A percentile compares a stretch with the other conserved stretches of the same genome.
phyloP scores from a whole-genome alignment of 53 echinoderm and acorn worm species.

The Patiria pectinifera region DNA sequence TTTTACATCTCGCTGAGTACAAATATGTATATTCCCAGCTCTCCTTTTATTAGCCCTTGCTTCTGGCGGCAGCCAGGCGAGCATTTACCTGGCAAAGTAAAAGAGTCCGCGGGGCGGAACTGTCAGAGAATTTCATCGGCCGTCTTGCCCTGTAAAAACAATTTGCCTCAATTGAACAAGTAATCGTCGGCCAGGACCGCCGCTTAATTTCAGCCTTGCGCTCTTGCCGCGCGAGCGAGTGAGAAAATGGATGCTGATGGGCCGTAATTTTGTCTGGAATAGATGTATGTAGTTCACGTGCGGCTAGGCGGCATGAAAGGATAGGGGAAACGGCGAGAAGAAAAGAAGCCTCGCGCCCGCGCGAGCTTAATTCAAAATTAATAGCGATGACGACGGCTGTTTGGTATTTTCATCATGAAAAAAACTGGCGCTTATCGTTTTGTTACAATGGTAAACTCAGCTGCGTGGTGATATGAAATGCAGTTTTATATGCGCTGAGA shows the following conservation, averaged over 20 bases:
- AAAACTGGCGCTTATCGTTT: neutral
- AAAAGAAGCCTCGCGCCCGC: neutral
- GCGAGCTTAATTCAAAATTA: slow-evolving; percentile 3
- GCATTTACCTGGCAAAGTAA: slow-evolving; percentile 7
- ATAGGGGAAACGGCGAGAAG: neutral
- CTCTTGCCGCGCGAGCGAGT: neutral
- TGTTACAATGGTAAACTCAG: too few relatives aligned
- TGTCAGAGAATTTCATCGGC: slow-evolving; percentile 18
- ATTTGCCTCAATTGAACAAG: slow-evolving; percentile 34
- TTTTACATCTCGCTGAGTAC: too few relatives aligned
- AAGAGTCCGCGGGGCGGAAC: neutral
- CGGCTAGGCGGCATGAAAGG: neutral
- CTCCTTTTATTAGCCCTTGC: slow-evolving; percentile 3
- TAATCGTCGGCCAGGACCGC: slow-evolving; percentile 2
- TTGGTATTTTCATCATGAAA: neutral
- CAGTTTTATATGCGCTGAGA: too few relatives aligned
- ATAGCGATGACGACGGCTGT: slow-evolving; percentile 12
- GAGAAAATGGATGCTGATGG: slow-evolving; percentile 22
- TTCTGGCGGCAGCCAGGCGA: neutral
- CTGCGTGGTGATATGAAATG: too few relatives aligned
- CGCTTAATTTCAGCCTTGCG: slow-evolving; percentile 10
- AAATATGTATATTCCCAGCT: neutral
- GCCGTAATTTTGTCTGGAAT: neutral
- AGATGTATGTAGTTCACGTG: slow-evolving; percentile 4
- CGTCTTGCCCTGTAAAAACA: slow-evolving; percentile 20